phyloP scores from a whole-genome alignment of 2,888 invertebrate genomes.

The Cephalotes varians region DNA sequence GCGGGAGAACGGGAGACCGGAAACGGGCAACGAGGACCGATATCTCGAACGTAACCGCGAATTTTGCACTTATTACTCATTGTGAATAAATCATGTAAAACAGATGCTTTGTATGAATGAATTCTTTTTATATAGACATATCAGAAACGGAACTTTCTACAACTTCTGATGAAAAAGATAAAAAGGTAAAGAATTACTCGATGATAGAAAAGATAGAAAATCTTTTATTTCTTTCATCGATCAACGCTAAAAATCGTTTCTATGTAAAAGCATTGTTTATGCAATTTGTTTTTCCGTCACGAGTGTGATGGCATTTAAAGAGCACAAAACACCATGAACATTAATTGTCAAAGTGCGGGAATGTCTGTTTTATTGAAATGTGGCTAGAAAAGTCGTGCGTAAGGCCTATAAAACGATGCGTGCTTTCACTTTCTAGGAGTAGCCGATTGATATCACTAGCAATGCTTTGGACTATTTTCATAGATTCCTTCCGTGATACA shows the following conservation, averaged over 20 bases:
- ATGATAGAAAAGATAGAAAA: not conserved
- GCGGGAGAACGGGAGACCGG: slow-evolving; percentile 24
- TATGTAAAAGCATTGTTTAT: not conserved
- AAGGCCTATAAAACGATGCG: slow-evolving; percentile 58
- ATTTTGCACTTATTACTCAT: not conserved
- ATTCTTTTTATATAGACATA: not conserved
- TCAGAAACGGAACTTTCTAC: not conserved
- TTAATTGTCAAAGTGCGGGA: slow-evolving; percentile 6
- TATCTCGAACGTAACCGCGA: not conserved
- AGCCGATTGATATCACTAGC: slow-evolving; percentile 62
- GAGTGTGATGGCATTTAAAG: not conserved
- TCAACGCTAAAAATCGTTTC: not conserved
- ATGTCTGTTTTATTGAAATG: slow-evolving; percentile 15
- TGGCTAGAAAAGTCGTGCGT: slow-evolving; percentile 48
- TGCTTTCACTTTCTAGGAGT: slow-evolving; percentile 74
- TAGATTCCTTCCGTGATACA: slow-evolving; percentile 56
- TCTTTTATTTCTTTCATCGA: not conserved
- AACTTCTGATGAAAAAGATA: not conserved
- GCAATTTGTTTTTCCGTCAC: not conserved
- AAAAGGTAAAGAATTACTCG: not conserved
- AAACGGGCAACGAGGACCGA: slow-evolving; percentile 15
- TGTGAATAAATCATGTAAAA: not conserved
- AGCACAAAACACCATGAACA: not conserved
- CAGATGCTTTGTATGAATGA: not conserved
- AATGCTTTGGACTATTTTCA: slow-evolving; percentile 37